Conservation (phyloP, 1,140 invertebrate genomes). For the Cydia pomonella region DNA sequence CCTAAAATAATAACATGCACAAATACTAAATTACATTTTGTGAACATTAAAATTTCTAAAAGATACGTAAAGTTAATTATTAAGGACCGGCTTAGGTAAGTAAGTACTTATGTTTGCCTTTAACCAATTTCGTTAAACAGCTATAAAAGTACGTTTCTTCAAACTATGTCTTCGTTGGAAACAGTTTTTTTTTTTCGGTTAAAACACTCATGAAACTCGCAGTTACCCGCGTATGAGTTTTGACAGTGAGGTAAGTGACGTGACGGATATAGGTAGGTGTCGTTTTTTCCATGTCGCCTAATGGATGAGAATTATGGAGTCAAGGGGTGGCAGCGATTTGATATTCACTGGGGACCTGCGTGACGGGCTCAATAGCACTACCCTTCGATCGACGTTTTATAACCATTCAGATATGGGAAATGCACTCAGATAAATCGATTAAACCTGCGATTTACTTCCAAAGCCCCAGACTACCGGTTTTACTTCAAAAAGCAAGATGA, state of each 20-base stretch:
- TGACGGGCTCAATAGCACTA: conserved; percentile 64
- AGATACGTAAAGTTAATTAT: too few relatives aligned
- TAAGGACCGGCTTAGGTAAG: too few relatives aligned
- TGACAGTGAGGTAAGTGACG: conserved; percentile 41
- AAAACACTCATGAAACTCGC: neutral
- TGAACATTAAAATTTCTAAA: too few relatives aligned
- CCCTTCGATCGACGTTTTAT: conserved; percentile 55
- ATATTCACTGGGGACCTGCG: conserved; percentile 69
- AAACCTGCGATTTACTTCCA: conserved; percentile 24
- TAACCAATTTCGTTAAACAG: too few relatives aligned
- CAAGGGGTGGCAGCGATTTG: conserved; percentile 72
- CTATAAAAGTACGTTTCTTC: neutral
- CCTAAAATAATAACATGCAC: too few relatives aligned
- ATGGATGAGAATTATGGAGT: conserved; percentile 69
- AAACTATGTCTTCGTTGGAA: neutral
- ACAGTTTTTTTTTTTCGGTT: too few relatives aligned
- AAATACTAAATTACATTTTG: too few relatives aligned
- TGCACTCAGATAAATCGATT: conserved; percentile 49
- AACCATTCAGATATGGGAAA: conserved; percentile 59
- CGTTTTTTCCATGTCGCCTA: conserved; percentile 61
- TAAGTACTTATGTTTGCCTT: too few relatives aligned
- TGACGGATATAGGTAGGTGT: conserved; percentile 65
- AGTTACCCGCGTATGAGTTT: conserved; percentile 36
- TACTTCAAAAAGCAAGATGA: neutral
- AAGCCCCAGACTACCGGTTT: conserved; percentile 9